Evolutionary conservation across 30 jellyfish, hydroid and myxozoan genomes (phyloP).

Genomic region (Pelagia noctiluca): DNA sequence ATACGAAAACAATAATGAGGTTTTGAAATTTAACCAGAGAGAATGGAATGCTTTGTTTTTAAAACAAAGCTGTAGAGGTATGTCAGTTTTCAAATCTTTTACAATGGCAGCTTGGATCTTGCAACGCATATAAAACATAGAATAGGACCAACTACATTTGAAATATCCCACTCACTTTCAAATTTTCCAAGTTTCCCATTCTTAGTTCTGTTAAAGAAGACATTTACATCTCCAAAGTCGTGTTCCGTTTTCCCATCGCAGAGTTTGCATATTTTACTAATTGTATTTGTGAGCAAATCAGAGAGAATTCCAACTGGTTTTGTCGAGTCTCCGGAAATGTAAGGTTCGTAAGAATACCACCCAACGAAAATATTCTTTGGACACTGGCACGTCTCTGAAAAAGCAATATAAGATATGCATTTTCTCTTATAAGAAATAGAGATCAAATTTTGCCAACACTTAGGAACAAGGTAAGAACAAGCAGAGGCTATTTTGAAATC

Average conservation of each 20-base stretch:
- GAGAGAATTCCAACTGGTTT: slow-evolving; percentile 44
- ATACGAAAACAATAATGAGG: no score
- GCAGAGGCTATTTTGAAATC: no score
- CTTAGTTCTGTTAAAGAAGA: slow-evolving; percentile 72
- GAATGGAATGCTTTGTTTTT: no score
- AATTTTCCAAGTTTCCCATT: slow-evolving; percentile 58
- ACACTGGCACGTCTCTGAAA: slow-evolving; percentile 78
- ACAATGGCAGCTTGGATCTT: no score
- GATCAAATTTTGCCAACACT: no score
- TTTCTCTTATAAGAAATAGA: no score
- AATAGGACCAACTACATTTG: no score
- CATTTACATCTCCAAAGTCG: slow-evolving; percentile 9
- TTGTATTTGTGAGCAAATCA: slow-evolving; percentile 22
- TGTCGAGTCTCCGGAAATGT: slow-evolving; percentile 13
- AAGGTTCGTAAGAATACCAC: slow-evolving; percentile 71
- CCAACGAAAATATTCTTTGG: slow-evolving; percentile 70
- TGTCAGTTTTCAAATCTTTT: no score
- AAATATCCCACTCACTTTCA: slow-evolving; percentile 25
- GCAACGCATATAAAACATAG: no score
- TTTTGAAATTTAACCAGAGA: no score
- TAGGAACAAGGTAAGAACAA: not conserved
- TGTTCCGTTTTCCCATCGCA: slow-evolving; percentile 49
- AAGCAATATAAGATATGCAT: no score
- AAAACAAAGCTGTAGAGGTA: no score
- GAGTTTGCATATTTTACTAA: slow-evolving; percentile 21